Evolutionary conservation across 2,888 invertebrate genomes (phyloP).

Genomic region (Rotaria macrura): DNA sequence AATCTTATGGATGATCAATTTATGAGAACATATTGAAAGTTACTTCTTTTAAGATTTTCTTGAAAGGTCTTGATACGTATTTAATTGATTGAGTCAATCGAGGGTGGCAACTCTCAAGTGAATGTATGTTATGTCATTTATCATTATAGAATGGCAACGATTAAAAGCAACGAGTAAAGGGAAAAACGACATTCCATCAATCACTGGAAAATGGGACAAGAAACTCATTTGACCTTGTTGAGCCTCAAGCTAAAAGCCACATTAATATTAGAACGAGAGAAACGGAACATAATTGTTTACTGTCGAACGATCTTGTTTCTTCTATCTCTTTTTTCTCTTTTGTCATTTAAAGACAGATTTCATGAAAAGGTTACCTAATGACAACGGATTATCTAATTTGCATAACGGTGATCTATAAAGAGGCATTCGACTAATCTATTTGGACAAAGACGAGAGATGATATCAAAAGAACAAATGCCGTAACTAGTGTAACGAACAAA

Average conservation of each 20-base stretch:
- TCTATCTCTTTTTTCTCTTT: too few species aligned
- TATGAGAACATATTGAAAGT: not conserved
- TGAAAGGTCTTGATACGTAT: not conserved
- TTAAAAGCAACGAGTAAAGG: not conserved
- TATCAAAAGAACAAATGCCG: not conserved
- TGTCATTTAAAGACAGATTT: not conserved
- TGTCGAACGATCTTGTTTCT: not conserved
- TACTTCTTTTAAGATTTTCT: not conserved
- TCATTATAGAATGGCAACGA: not conserved
- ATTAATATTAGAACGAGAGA: not conserved
- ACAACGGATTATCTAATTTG: not conserved
- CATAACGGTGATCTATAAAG: not conserved
- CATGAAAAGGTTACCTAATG: not conserved
- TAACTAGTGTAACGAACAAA: not conserved
- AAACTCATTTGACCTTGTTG: not conserved
- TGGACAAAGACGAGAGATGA: not conserved
- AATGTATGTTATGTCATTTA: not conserved
- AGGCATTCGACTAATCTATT: not conserved
- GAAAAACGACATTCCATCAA: not conserved
- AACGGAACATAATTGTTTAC: not conserved
- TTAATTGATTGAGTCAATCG: not conserved
- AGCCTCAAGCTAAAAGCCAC: not conserved
- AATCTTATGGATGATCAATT: not conserved
- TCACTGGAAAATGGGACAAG: not conserved
- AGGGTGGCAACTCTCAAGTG: not conserved